Conservation (phyloP, 1,140 invertebrate genomes). For the Eciton burchellii region DNA sequence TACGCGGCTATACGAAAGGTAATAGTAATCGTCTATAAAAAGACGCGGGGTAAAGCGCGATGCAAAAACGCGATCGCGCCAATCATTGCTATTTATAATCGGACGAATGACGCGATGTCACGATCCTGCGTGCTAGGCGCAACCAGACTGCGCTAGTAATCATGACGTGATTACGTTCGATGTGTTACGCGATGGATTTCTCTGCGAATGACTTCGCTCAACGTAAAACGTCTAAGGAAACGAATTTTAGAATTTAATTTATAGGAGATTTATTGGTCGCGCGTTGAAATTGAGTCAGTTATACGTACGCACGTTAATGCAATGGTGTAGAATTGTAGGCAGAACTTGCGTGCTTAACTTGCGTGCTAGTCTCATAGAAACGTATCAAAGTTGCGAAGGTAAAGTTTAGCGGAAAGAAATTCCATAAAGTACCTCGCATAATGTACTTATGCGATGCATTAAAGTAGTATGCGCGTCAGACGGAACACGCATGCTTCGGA, state of each 20-base stretch:
- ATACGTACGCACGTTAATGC: too few species aligned
- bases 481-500: too few species aligned
- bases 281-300: too few species aligned
- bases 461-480: too few species aligned
- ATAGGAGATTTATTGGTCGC: too few species aligned
- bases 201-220: background rate
- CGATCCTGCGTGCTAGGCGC: conserved; percentile 5
- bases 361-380: too few species aligned
- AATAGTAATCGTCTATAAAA: conserved; percentile 35
- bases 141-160: conserved; percentile 40
- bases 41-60: conserved; percentile 55
- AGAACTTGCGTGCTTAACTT: too few species aligned
- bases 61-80: conserved; percentile 50
- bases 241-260: background rate
- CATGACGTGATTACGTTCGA: conserved; percentile 2
- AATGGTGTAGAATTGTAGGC: too few species aligned
- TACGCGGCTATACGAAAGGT: background rate
- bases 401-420: too few species aligned
- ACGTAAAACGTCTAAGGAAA: background rate
- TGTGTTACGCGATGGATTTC: background rate
- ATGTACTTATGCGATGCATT: too few species aligned
- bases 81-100: conserved; percentile 73
- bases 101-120: conserved; percentile 52
- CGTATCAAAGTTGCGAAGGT: too few species aligned
- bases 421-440: too few species aligned